Base-by-base conservation (phyloP, 2,797 vertebrate species). In the Synaphobranchus kaupii region DNA sequence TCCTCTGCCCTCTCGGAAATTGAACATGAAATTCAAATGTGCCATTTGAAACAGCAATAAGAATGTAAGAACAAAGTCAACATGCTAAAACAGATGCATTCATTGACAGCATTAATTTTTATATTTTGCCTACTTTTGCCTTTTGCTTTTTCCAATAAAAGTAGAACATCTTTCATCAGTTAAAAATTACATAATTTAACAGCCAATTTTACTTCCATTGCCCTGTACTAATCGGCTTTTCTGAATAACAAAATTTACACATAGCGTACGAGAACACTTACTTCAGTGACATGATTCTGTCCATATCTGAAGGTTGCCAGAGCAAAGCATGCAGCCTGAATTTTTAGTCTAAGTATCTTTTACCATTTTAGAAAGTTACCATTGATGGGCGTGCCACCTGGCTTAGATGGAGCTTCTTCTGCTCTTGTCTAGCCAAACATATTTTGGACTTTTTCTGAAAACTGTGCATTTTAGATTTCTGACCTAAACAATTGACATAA, bases 101-200 rank as follows among this genome's bases (percentile, higher is more conserved):
- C 31, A 87, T 87, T 87, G 68, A 83, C 48, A 52, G n/a, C 60
- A 34, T 63, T 73, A 20, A 47, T 34, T 60, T 54, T 71, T 44
- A 83, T 73, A 68, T 31, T 84, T 44, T 47, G 17, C 81, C 63
- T 47, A 44, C 80, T 58, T 83, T 52, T 52, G 50, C 13, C 12
- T 56, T 83, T 82, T 44, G 15, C 48, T 83, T 60, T 56, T 84
- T 87, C 81, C 48, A 87, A 87, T 71, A 87, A 83, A 84, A 87
- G 52, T 58, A 22, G 81, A 84, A 58, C 31, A 82, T 54, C 58
- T 47, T 34, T 83, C 63, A 83, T 52, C 17, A 44, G 34, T 47
- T 78, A 47, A 44, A 56, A 73, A 68, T 52, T 6, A 9, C 63
- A 52, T 83, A 22, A 83, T 39, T 34, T 52, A 3, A 25, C 9